Conservation (phyloP, 2,113 vertebrate species). For the Onychostoma macrolepis region DNA sequence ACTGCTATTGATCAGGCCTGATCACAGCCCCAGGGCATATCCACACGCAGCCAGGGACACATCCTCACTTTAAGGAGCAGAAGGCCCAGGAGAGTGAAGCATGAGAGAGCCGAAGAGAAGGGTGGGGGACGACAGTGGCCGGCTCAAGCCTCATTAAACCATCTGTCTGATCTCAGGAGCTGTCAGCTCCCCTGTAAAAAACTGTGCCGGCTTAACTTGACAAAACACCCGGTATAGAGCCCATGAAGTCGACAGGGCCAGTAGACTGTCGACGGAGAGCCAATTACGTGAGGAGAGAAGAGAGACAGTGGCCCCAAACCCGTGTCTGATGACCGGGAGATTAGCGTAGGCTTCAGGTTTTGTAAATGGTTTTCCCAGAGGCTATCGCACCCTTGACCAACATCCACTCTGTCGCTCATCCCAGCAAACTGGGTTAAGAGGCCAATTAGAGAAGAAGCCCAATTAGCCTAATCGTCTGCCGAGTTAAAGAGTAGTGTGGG, state of each 20-base stretch:
- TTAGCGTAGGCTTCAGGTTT: constrained; percentile 36
- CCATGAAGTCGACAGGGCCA: constrained; percentile 32
- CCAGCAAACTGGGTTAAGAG: constrained; percentile 59
- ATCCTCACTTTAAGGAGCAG: constrained; percentile 25
- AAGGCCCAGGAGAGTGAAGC: neutral
- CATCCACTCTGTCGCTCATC: constrained; percentile 37
- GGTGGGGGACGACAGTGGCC: constrained; percentile 12
- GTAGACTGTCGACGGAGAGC: constrained; percentile 51
- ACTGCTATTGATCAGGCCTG: constrained; percentile 54
- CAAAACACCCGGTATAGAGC: constrained; percentile 59
- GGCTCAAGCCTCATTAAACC: constrained; percentile 57
- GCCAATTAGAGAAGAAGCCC: constrained; percentile 52
- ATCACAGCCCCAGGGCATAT: constrained; percentile 44
- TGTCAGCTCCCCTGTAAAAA: constrained; percentile 47
- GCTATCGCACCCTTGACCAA: constrained; percentile 31
- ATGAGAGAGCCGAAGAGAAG: neutral
- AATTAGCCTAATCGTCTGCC: constrained; percentile 53
- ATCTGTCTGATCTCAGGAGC: constrained; percentile 60
- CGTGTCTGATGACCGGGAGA: constrained; percentile 52
- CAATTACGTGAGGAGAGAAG: constrained; percentile 65
- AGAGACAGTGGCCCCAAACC: constrained; percentile 57
- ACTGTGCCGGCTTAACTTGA: constrained; percentile 60
- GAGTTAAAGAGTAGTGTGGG: constrained; percentile 46
- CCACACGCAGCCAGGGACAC: constrained; percentile 39
- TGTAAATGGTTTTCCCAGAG: constrained; percentile 29